phyloP scores from a whole-genome alignment of 1,140 invertebrate species.

The Polypedilum pembai region DNA sequence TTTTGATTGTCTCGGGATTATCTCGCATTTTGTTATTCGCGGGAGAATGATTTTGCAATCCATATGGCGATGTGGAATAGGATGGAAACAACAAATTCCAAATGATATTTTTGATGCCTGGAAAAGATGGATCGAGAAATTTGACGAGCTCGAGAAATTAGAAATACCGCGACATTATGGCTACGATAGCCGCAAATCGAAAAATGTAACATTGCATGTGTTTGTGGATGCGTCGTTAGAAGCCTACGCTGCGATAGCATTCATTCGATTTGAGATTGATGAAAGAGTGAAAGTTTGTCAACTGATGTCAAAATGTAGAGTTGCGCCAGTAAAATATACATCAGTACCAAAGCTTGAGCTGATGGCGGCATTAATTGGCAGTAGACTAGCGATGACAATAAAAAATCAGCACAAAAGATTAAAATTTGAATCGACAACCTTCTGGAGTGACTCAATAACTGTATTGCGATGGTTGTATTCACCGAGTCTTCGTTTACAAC shows the following conservation, averaged over 20 bases:
- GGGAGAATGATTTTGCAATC: conserved; percentile 37
- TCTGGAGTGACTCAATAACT: conserved; percentile 30
- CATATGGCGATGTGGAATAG: conserved; percentile 33
- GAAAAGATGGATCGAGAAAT: conserved; percentile 23
- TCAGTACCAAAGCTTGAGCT: conserved; percentile 44
- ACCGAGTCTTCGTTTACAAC: conserved; percentile 28
- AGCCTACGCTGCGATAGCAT: conserved; percentile 36
- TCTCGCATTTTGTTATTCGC: conserved; percentile 34
- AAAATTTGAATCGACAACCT: neutral
- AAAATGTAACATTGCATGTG: conserved; percentile 34
- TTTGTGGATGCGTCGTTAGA: conserved; percentile 40
- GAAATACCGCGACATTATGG: conserved; percentile 21
- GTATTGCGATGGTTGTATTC: conserved; percentile 31
- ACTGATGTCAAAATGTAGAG: conserved; percentile 36
- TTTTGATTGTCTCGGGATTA: conserved; percentile 37
- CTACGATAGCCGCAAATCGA: neutral
- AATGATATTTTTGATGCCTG: conserved; percentile 24
- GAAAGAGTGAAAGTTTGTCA: neutral
- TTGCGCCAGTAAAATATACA: conserved; percentile 38
- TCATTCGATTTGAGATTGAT: conserved; percentile 29
- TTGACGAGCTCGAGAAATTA: neutral
- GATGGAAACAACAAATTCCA: conserved; percentile 35
- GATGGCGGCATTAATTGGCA: conserved; percentile 41
- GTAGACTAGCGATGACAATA: conserved; percentile 33
- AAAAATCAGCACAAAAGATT: conserved; percentile 9